Conservation (phyloP, 2,113 vertebrate species). For the Neolamprologus ventralis region DNA sequence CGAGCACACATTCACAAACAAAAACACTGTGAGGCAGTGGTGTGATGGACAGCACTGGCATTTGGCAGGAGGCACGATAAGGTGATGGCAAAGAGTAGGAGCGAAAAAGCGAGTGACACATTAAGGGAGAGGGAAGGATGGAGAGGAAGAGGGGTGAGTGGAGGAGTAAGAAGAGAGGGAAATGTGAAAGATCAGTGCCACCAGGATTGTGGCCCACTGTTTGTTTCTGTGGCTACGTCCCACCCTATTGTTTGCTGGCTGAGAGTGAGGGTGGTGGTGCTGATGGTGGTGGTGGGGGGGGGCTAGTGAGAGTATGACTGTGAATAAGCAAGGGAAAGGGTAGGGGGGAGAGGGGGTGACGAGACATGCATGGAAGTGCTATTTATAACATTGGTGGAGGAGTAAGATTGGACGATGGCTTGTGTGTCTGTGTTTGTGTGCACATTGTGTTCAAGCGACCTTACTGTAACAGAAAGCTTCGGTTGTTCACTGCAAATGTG, state of each 20-base stretch:
- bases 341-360: constrained; percentile 6
- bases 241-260: constrained; percentile 37
- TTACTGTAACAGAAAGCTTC: neutral
- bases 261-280: neutral
- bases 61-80: constrained; percentile 62
- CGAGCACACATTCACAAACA: neutral
- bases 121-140: neutral
- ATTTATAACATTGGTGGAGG: constrained; percentile 67
- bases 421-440: constrained; percentile 11
- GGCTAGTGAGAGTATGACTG: constrained; percentile 34
- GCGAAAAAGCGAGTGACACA: constrained; percentile 14
- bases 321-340: constrained; percentile 36
- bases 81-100: constrained; percentile 38
- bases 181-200: constrained; percentile 45
- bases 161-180: neutral
- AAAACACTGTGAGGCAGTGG: constrained; percentile 1
- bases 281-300: neutral
- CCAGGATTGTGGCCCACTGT: constrained; percentile 21
- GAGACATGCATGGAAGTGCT: constrained; percentile 58
- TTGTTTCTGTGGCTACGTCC: constrained; percentile 43
- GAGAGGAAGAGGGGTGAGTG: neutral
- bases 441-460: constrained; percentile 15
- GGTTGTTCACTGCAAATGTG: constrained; percentile 1
- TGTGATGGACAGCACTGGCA: constrained; percentile 68
- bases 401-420: constrained; percentile 43